Conservation (phyloP, 2,888 invertebrate genomes). For the Copidosoma aretas region DNA sequence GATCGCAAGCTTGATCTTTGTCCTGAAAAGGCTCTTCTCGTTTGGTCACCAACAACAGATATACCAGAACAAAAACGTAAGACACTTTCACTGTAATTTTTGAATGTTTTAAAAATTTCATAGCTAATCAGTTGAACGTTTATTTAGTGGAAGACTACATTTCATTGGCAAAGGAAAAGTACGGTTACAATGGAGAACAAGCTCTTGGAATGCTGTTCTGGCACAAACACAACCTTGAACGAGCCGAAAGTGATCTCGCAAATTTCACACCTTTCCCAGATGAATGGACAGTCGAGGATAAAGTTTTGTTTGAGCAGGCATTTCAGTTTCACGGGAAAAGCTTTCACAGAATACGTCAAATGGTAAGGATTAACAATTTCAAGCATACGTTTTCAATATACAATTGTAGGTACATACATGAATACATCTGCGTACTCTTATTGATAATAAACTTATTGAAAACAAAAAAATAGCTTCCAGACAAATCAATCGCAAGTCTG, state of each 20-base stretch:
- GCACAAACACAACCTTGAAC: slow-evolving; percentile 95
- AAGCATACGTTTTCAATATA: not conserved
- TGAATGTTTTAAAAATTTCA: slow-evolving; percentile 16
- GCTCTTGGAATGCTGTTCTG: slow-evolving; percentile 97
- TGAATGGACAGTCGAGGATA: slow-evolving; percentile 98
- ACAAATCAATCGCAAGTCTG: slow-evolving; percentile 93
- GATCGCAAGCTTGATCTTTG: slow-evolving; percentile 78
- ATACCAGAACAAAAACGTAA: slow-evolving; percentile 90
- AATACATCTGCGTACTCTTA: not conserved
- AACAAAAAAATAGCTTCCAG: slow-evolving; percentile 76
- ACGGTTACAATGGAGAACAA: slow-evolving; percentile 96
- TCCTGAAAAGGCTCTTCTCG: slow-evolving; percentile 87
- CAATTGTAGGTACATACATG: not conserved
- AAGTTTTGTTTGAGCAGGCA: slow-evolving; percentile 96
- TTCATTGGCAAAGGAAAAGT: slow-evolving; percentile 92
- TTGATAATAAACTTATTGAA: not conserved
- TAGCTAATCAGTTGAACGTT: slow-evolving; percentile 13
- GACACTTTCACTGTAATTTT: slow-evolving; percentile 49
- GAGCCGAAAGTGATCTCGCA: slow-evolving; percentile 90
- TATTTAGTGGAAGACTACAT: slow-evolving; percentile 92
- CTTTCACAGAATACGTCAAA: slow-evolving; percentile 95
- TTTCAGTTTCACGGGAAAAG: slow-evolving; percentile 98
- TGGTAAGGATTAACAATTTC: slow-evolving; percentile 69
- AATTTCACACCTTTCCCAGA: slow-evolving; percentile 98
- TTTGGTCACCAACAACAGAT: slow-evolving; percentile 93